Evolutionary conservation across 2,888 invertebrate species (phyloP), one percentile per base, ranked within the genome.

Genomic region (Scaptomyza parva): DNA sequence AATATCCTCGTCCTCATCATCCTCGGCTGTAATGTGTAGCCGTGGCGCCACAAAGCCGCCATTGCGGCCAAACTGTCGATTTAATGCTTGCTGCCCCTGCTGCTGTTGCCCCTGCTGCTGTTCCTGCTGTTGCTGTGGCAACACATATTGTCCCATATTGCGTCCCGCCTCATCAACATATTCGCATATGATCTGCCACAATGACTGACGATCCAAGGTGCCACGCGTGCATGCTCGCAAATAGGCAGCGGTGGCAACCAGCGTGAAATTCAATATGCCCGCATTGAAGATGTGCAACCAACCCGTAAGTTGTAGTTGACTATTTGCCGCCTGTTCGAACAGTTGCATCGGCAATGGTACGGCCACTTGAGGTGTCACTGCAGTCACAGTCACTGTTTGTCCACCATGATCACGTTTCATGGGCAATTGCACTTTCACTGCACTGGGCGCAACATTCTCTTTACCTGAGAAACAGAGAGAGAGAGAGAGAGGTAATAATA

Each of bases 251-350:
- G 73, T 71, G 45, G 85, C 76, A 33, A 84, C 77, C 14, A 78
- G 53, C 3, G 88, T 81, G 17, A 84, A 84, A 50, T 86, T 84
- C 1, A 84, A 47, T 1, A 84, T 40, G 17, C 84, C 84, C 8
- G 85, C 88, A 57, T 84, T 84, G 61, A 84, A 84, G 17, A 84
- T 51, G 24, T 88, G 65, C 52, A 84, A 43, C 84, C 84, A 84
- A 9, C 60, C 65, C 2, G 44, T 65, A 0, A 86, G 30, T 18
- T 81, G 72, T 0, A 68, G 20, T 30, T 77, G 51, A 28, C 58
- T 64, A n/a, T 68, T 66, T 0, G 64, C 33, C 0, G 66, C 59
- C 51, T 63, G 40, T n/a, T 70, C 45, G 30, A 73, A 58, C 3
- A 65, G 39, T 24, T 60, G 40, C 35, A 58, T 18, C 1, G 75